Percentiles rank a stretch among this genome's conserved stretches.
These are phyloP conservation scores for Centrocercus urophasianus DNA, from an alignment of 2,113 vertebrate species.

Conservation along the genomic window DNA sequence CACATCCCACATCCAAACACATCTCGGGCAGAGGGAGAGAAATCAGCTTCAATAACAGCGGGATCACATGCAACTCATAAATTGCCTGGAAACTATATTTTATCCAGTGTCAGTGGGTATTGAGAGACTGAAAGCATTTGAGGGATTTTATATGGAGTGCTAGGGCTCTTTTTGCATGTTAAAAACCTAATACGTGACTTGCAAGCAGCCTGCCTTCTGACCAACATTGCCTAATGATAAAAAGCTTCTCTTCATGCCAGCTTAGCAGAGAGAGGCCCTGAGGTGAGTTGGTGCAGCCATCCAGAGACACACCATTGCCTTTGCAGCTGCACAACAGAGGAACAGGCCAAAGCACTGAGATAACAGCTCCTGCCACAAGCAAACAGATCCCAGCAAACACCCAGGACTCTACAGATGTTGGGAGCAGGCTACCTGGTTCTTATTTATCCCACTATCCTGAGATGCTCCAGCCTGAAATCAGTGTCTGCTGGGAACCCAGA, in stretches of 20 bases:
- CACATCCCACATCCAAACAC: background rate
- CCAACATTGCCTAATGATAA: background rate
- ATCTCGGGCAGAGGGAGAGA: background rate
- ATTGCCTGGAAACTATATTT: background rate
- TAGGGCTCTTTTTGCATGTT: background rate
- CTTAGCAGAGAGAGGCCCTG: background rate
- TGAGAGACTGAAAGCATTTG: background rate
- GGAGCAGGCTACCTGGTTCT: background rate
- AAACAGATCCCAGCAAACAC: background rate
- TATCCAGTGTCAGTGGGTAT: background rate
- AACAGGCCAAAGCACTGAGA: fast-evolving
- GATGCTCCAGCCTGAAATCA: background rate
- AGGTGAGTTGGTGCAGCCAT: background rate
- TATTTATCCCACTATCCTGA: background rate
- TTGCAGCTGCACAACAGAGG: fast-evolving
- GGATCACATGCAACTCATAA: background rate
- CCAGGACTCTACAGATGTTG: background rate
- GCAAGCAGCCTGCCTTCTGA: background rate
- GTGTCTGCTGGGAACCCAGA: fast-evolving
- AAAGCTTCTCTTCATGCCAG: background rate
- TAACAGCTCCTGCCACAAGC: fast-evolving
- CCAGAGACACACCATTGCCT: background rate
- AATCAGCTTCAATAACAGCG: background rate
- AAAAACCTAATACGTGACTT: background rate
- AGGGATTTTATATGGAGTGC: background rate